Evolutionary conservation across 1,140 invertebrate genomes (phyloP).

Genomic region (Aphelenchoides besseyi): DNA sequence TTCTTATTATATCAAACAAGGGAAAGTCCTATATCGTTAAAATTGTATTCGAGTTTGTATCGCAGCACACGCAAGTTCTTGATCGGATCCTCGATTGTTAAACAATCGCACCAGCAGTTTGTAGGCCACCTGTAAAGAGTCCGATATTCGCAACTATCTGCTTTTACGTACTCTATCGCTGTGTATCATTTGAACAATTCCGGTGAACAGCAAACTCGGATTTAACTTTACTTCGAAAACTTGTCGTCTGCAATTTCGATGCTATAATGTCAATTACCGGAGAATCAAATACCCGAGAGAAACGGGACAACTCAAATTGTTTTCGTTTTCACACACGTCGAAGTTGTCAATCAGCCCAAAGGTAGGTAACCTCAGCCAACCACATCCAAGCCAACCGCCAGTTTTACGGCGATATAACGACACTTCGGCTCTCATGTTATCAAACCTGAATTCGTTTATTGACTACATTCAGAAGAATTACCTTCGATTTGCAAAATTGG

Average conservation of each 20-base stretch:
- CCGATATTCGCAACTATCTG: constrained; percentile 7
- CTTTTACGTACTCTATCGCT: constrained; percentile 32
- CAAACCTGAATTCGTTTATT: constrained; percentile 34
- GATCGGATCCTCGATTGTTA: constrained; percentile 28
- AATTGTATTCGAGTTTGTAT: constrained; percentile 39
- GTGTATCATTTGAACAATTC: constrained; percentile 38
- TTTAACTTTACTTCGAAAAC: constrained; percentile 27
- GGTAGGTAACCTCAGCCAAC: constrained; percentile 38
- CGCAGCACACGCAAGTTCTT: constrained; percentile 35
- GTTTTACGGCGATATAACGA: constrained; percentile 34
- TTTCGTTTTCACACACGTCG: constrained; percentile 33
- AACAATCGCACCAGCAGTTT: constrained; percentile 29
- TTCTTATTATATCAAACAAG: too few relatives aligned
- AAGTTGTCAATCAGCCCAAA: constrained; percentile 43
- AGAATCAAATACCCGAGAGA: not conserved
- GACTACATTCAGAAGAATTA: not conserved
- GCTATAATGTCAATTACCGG: not conserved
- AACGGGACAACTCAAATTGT: constrained; percentile 26
- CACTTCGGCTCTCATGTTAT: constrained; percentile 41
- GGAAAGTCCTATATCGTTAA: too few relatives aligned
- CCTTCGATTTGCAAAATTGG: constrained; percentile 40
- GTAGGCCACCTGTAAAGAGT: constrained; percentile 31
- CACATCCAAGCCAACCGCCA: constrained; percentile 38
- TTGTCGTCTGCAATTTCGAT: constrained; percentile 22
- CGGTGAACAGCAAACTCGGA: constrained; percentile 27